Evolutionary conservation across 2,888 invertebrate genomes (phyloP), one percentile per base, ranked within the genome.

Genomic region (Ptilodon capucinus): DNA sequence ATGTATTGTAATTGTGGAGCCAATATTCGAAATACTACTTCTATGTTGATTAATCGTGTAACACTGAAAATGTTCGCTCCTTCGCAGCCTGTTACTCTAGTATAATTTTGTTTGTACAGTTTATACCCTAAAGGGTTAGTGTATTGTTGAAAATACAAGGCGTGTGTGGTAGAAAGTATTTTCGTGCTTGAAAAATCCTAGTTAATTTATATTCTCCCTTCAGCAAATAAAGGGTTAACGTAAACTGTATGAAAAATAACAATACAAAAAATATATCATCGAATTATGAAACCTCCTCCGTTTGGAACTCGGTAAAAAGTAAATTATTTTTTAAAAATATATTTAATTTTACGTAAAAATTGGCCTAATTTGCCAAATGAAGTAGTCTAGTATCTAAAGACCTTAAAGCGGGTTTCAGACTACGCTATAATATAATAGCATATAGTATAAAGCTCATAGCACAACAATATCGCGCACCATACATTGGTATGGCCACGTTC

Each of bases 1-100:
- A 89, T 88, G 81, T 83, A 84, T 86, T 88, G 84, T 87, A 86
- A 88, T 87, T 80, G 81, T 68, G 69, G 71, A 66, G 71, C 78
- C 81, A 80, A 87, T 86, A 86, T 85, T 84, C 84, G 79, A 81
- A 81, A 83, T 83, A 81, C 78, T 81, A 79, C 81, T 78, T 81
- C 82, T 79, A 80, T 81, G 81, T 82, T 82, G 81, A 82, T 83
- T 82, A 79, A 80, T 69, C 73, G 65, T 82, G 79, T 81, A 71
- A 71, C 71, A 68, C 64, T 54, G 60, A 67, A 81, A 81, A 77
- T 81, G 77, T 76, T 48, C 49, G 50, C 45, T 58, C 28, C 43
- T 53, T 59, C 40, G 52, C 42, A 42, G 54, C 47, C 25, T 86
- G 83, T 83, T 84, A 79, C 70, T 79, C 48, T 73, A 69, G 82